Evolutionary conservation across 1,140 invertebrate species (phyloP).

Genomic region (Asobara japonica): DNA sequence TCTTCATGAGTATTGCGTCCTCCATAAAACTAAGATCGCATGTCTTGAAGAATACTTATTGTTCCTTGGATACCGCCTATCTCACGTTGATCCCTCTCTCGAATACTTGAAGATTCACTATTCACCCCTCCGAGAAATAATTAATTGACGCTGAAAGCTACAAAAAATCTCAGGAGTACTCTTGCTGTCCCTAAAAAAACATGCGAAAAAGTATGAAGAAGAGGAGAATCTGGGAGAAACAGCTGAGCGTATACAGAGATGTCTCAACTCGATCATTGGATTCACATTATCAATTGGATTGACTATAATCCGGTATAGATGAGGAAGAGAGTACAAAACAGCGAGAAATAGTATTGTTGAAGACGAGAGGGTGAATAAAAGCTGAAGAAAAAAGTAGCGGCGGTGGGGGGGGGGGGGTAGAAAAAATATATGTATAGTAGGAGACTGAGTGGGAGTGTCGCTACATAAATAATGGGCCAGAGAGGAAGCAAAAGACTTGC

Average conservation of each 20-base stretch:
- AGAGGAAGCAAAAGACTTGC: slow-evolving; percentile 35
- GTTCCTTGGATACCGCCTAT: too few relatives aligned
- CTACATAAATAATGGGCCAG: slow-evolving; percentile 36
- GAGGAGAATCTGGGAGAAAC: background rate
- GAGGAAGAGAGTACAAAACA: background rate
- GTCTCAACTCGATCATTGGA: slow-evolving; percentile 10
- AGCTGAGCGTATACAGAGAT: background rate
- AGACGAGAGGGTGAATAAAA: background rate
- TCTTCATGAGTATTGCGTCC: too few relatives aligned
- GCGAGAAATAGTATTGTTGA: background rate
- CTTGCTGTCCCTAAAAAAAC: background rate
- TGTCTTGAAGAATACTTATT: too few relatives aligned
- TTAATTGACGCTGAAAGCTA: background rate
- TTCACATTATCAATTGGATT: slow-evolving; percentile 10
- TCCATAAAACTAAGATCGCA: too few relatives aligned
- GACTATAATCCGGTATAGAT: slow-evolving; percentile 3
- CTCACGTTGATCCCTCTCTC: too few relatives aligned
- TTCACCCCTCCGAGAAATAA: background rate
- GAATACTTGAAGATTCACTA: background rate
- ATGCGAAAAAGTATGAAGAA: background rate
- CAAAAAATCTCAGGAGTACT: background rate
- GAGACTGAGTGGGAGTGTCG: slow-evolving; percentile 2
- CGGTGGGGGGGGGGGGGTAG: too few relatives aligned
- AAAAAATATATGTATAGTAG: background rate
- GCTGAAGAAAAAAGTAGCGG: background rate